Conservation (phyloP, 1,140 invertebrate genomes). For the Ganaspis sp. region DNA sequence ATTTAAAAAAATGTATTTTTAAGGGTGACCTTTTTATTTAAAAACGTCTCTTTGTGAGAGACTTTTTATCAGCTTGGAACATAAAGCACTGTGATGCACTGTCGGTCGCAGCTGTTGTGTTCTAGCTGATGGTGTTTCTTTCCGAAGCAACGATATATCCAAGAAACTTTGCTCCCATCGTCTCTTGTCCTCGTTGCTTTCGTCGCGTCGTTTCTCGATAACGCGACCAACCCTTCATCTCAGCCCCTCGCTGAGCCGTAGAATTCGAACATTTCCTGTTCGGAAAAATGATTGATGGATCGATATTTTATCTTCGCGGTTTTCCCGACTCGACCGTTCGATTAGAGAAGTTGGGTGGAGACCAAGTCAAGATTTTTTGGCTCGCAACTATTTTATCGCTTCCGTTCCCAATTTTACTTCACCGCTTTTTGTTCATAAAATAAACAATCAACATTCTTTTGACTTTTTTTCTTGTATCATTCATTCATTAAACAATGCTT, state of each 20-base stretch:
- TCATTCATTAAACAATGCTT: no score
- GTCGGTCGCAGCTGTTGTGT: conserved; percentile 11
- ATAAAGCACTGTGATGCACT: conserved; percentile 16
- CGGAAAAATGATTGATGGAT: conserved; percentile 13
- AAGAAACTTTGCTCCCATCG: not conserved
- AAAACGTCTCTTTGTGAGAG: not conserved
- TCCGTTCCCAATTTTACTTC: not conserved
- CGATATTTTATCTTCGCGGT: conserved; percentile 29
- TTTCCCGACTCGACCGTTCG: not conserved
- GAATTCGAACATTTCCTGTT: conserved; percentile 23
- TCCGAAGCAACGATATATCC: not conserved
- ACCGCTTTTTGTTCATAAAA: not conserved
- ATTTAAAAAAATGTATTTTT: not conserved
- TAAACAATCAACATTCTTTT: no score
- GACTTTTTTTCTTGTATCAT: no score
- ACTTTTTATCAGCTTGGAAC: not conserved
- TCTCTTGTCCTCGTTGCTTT: conserved; percentile 10
- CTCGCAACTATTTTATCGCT: not conserved
- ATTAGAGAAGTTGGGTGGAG: conserved; percentile 7
- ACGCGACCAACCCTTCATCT: conserved; percentile 7
- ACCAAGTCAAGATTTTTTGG: not conserved
- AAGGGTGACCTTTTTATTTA: not conserved
- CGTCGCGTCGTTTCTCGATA: conserved; percentile 23
- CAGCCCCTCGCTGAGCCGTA: not conserved
- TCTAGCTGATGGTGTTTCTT: conserved; percentile 27